These are phyloP conservation scores for Xiphorhynchus erythropygius DNA, from an alignment of 2,797 vertebrate species.

Conservation along the genomic window DNA sequence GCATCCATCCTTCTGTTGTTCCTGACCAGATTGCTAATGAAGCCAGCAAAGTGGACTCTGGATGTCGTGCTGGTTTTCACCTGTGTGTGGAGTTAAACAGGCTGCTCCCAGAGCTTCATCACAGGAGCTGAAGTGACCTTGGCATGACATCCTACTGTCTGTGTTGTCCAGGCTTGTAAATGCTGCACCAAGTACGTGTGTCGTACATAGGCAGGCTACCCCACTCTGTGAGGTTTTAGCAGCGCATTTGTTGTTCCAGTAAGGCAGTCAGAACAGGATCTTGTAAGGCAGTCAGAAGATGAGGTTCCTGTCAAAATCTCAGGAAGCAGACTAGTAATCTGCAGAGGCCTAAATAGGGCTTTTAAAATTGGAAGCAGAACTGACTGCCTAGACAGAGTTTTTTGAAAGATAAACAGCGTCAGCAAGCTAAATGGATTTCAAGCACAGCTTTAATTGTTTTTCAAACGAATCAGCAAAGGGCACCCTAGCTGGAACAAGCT, in stretches of 20 bases:
- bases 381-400: conserved; percentile 27
- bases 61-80: not conserved
- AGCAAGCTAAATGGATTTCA: conserved; percentile 49
- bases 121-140: not conserved
- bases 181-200: fast-evolving
- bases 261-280: not conserved
- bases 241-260: not conserved
- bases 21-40: not conserved
- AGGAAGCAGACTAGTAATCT: conserved; percentile 16
- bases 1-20: not conserved
- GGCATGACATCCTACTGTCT: fast-evolving
- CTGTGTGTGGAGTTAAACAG: not conserved
- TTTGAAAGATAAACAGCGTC: conserved; percentile 41
- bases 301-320: conserved; percentile 23
- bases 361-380: conserved; percentile 48
- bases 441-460: conserved; percentile 50
- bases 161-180: not conserved
- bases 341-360: conserved; percentile 25
- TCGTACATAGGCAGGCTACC: not conserved
- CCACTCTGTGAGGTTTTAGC: not conserved
- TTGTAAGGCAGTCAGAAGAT: not conserved
- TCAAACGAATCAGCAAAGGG: conserved; percentile 27
- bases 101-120: not conserved
- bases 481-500: conserved; percentile 2
- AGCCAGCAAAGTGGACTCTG: not conserved